Evolutionary conservation across 2,113 vertebrate species (phyloP).

Genomic region (Pseudorectes ferrugineus): DNA sequence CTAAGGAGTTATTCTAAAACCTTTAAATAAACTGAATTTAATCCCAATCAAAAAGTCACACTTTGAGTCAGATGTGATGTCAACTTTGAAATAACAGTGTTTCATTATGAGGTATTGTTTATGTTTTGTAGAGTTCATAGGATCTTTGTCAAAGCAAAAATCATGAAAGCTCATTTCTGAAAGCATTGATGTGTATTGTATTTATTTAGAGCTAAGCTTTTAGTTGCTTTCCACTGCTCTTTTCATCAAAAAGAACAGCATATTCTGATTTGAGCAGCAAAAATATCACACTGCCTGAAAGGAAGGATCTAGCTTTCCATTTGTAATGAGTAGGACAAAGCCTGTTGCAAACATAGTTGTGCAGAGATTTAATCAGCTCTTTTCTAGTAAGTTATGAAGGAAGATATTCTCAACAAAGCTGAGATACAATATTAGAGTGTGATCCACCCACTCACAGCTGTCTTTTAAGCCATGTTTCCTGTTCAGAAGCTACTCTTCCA

Average conservation of each 20-base stretch:
- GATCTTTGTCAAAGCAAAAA: constrained; percentile 30
- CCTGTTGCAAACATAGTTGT: neutral
- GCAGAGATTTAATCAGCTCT: neutral
- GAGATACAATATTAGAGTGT: neutral
- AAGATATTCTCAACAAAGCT: neutral
- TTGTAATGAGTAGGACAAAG: neutral
- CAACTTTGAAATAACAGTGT: constrained; percentile 38
- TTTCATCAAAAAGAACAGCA: neutral
- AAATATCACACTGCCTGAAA: neutral
- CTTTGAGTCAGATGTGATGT: constrained; percentile 37
- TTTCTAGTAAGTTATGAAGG: neutral
- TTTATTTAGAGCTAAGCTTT: neutral
- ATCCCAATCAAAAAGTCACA: neutral
- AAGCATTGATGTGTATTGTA: neutral
- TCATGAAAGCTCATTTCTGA: neutral
- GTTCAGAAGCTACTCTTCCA: neutral
- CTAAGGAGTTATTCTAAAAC: constrained; percentile 22
- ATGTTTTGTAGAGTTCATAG: constrained; percentile 5
- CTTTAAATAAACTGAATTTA: constrained; percentile 46
- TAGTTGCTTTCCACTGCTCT: neutral
- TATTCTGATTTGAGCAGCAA: neutral
- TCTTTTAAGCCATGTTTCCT: neutral
- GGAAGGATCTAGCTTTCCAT: neutral
- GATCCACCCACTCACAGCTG: neutral
- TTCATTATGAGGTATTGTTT: constrained; percentile 35